These are phyloP conservation scores for Ceyx erithaca DNA, from an alignment of 2,797 vertebrate genomes.

Conservation along the genomic window DNA sequence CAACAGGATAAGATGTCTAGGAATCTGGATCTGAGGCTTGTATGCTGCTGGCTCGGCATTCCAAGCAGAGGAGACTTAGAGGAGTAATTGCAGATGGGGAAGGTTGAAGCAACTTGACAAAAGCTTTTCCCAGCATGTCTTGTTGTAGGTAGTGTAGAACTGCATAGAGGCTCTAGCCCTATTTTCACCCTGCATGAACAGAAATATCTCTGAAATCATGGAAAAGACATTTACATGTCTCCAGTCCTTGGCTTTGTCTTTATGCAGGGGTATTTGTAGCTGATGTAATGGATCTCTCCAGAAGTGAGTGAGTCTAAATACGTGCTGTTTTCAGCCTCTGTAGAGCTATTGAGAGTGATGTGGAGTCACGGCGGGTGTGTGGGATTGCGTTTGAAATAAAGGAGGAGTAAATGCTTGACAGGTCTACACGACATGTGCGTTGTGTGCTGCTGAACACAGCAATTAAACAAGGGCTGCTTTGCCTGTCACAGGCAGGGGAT, in stretches of 20 bases:
- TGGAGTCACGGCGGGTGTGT: slow-evolving; percentile 32
- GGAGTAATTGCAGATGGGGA: background rate
- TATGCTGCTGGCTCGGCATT: background rate
- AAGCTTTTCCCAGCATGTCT: background rate
- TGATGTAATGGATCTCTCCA: slow-evolving; percentile 61
- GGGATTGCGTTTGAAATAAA: slow-evolving; percentile 56
- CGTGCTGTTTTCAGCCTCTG: slow-evolving; percentile 47
- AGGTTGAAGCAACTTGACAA: background rate
- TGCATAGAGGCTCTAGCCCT: background rate
- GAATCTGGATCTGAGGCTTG: background rate
- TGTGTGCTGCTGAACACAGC: slow-evolving; percentile 46
- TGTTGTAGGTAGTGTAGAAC: background rate
- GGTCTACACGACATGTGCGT: slow-evolving; percentile 17
- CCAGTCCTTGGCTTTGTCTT: slow-evolving; percentile 56
- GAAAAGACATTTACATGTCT: slow-evolving; percentile 23
- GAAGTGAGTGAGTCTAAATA: slow-evolving; percentile 52
- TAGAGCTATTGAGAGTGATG: slow-evolving; percentile 43
- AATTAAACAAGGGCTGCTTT: slow-evolving; percentile 70
- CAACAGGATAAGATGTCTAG: background rate
- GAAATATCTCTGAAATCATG: slow-evolving; percentile 19
- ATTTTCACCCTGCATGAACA: background rate
- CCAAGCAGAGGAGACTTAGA: background rate
- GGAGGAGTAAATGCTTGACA: slow-evolving; percentile 62
- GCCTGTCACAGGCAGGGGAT: slow-evolving; percentile 55
- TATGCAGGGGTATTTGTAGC: slow-evolving; percentile 45